Evolutionary conservation across 2,113 vertebrate species (phyloP), one percentile per base, ranked within the genome.

Genomic region (Ochotona princeps): DNA sequence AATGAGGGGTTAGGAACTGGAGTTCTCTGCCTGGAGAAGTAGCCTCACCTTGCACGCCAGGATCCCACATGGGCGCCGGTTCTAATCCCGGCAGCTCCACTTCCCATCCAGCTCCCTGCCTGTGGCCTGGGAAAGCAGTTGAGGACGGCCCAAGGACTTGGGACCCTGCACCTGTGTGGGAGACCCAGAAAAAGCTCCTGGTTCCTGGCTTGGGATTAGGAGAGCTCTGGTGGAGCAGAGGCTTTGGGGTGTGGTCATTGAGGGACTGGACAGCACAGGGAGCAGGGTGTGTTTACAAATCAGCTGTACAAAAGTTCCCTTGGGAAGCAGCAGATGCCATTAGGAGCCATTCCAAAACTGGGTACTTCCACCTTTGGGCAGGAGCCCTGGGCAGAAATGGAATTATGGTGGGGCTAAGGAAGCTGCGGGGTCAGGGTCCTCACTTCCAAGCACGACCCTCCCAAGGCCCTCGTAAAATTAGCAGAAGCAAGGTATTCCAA

Each of bases 1-100:
- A 90, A 78, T 78, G 75, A 90, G 47, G 9, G 70, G 4, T 93
- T 93, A 76, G n/a, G 51, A 63, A 65, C 30, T 44, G 38, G 38
- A 44, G 38, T 44, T 44, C 38, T 44, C 38, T 44, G 38, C 38
- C 38, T 44, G 38, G 38, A 3, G 38, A 44, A 44, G 38, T 6
- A 44, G 38, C 38, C 38, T 44, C 38, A 44, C 38, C 54, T 18
- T 57, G 54, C 15, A 1, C 38, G 54, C 54, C 54, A 7, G 54
- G 14, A 57, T 57, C 54, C 54, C 14, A 7, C 18, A 57, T 4
- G 54, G 54, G 14, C 54, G 17, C 3, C 2, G 17, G 12, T 57
- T 57, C 17, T 14, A 57, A 18, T 57, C 54, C 54, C 13, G 2
- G 54, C 54, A 15, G 12, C 54, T 57, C 54, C 54, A 57, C 54